Percentiles rank a stretch among this genome's conserved stretches.
Evolutionary conservation across 2,797 vertebrate species (phyloP).

Genomic region (Pantherophis vulpinus): DNA sequence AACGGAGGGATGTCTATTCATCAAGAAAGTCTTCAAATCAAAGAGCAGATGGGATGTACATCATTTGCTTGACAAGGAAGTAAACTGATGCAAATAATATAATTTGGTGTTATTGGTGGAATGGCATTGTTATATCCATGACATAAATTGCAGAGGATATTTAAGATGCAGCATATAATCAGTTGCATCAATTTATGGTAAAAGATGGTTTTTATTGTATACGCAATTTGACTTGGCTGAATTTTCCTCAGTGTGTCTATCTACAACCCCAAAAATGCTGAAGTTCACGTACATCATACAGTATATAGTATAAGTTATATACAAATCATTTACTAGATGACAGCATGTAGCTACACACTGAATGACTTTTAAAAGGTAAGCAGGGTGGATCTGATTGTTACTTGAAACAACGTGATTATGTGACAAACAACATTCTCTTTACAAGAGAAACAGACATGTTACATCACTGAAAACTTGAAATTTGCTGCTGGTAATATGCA

Average conservation of each 20-base stretch:
- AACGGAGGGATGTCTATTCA: background rate
- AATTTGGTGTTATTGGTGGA: background rate
- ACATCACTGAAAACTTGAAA: background rate
- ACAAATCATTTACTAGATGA: background rate
- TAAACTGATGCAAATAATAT: background rate
- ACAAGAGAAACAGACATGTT: slow-evolving; percentile 3
- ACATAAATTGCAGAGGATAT: background rate
- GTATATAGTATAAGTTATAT: background rate
- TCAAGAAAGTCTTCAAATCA: background rate
- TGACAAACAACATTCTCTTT: slow-evolving; percentile 27
- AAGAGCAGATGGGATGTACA: background rate
- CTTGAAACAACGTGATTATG: background rate
- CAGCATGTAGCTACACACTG: background rate
- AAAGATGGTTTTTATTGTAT: background rate
- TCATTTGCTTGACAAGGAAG: background rate
- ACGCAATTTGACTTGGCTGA: background rate
- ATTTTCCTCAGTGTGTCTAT: background rate
- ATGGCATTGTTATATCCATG: background rate
- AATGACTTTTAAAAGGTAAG: background rate
- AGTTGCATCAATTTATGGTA: background rate
- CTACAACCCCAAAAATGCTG: background rate
- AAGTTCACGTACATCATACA: background rate
- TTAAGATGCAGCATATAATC: background rate
- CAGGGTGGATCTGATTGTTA: background rate
- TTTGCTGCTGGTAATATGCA: background rate